Conservation (phyloP, 2,113 vertebrate genomes). For the Procavia capensis region DNA sequence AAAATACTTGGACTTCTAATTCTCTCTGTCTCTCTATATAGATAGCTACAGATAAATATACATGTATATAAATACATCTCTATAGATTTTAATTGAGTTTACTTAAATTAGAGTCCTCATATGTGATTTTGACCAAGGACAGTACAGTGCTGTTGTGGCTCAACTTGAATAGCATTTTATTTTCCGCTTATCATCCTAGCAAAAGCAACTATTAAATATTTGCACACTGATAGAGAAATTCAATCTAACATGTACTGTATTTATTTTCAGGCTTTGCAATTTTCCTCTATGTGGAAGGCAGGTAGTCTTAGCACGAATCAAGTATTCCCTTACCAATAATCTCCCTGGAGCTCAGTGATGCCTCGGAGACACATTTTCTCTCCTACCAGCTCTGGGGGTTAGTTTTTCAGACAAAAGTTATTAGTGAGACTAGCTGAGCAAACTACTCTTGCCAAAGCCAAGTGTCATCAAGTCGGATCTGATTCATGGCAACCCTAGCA, state of each 20-base stretch:
- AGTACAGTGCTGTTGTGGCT: not conserved
- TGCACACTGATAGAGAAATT: slow-evolving; percentile 25
- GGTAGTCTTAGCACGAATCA: not conserved
- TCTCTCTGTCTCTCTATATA: not conserved
- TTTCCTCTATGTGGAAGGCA: not conserved
- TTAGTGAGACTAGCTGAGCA: not conserved
- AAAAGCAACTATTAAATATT: not conserved
- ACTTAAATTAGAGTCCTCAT: not conserved
- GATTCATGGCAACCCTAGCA: too few species aligned
- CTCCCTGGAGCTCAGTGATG: not conserved
- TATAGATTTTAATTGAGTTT: slow-evolving; percentile 32
- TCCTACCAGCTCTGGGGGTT: not conserved
- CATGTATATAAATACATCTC: not conserved
- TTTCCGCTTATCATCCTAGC: not conserved
- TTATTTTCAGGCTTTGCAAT: not conserved
- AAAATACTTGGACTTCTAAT: not conserved
- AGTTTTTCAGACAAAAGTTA: slow-evolving; percentile 47
- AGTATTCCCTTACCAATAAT: not conserved
- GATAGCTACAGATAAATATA: not conserved
- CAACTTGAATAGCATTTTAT: not conserved
- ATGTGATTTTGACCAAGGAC: not conserved
- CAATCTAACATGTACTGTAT: not conserved
- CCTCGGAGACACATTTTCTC: not conserved
- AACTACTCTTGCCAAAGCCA: too few species aligned
- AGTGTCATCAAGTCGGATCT: too few species aligned